Base-by-base conservation (phyloP, 2,113 vertebrate species). In the Sorex araneus region DNA sequence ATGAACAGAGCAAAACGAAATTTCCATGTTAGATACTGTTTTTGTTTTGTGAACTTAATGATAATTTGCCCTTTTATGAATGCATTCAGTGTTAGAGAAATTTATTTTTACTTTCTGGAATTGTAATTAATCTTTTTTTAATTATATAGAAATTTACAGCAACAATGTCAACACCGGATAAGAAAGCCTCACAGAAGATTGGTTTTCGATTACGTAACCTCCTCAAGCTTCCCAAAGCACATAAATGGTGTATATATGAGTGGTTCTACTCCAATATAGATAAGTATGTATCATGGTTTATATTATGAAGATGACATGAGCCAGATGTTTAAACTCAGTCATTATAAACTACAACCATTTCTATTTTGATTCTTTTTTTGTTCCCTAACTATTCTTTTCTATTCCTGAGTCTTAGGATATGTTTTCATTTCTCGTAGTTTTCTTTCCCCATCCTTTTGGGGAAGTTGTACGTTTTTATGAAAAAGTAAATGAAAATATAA, bases 231-330 rank as follows among this genome's bases (percentile, higher is more conserved):
- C 99, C 99, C 91, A 99, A 99, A 98, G 99, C 99, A 67, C 99
- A 99, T 97, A 99, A 99, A 97, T 99, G 99, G 99, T 99, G 99
- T 97, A 99, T 99, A 97, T 99, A 99, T 3, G 99, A 99, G 95
- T 99, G 99, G 99, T 99, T 99, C 98, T 99, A 99, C 96, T 99
- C 99, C 76, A 99, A 99, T 95, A 99, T 99, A 95, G 99, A 99
- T 98, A 99, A 99, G 99, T 99, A 98, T 90, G 97, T 98, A 60
- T 95, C 60, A 0, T 84, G 94, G 94, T 6, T 85, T 8, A 18
- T 34, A 50, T 79, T 4, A 32, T 73, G 1, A 89, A 2, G 80
- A 87, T 91, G 86, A 23, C 57, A 83, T 96, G 50, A 85, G 67
- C 32, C 54, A 84, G 57, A 96, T 95, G 90, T 70, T 95, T 63